A percentile compares a stretch with the other conserved stretches of the same genome.
phyloP scores from a whole-genome alignment of 2,888 invertebrate species.

The Philereme transversata region DNA sequence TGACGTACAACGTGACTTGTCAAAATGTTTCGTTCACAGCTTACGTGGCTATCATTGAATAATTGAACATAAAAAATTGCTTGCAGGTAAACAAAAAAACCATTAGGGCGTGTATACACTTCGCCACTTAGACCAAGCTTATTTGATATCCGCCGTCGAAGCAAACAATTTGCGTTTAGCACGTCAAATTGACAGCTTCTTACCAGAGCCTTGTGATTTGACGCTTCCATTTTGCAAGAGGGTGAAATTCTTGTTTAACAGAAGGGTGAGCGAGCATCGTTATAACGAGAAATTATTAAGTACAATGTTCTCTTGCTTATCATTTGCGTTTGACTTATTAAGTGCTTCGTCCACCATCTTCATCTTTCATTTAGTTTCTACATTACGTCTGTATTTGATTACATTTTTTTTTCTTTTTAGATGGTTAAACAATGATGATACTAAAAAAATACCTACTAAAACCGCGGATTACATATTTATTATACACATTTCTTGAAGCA shows the following conservation, averaged over 20 bases:
- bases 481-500: no score
- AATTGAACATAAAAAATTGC: not conserved
- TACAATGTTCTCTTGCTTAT: conserved; percentile 8
- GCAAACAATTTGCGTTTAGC: conserved; percentile 44
- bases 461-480: no score
- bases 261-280: conserved; percentile 13
- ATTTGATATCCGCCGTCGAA: conserved; percentile 46
- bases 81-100: conserved; percentile 32
- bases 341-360: not conserved
- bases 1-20: conserved; percentile 10
- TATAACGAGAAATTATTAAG: conserved; percentile 9
- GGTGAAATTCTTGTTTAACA: conserved; percentile 19
- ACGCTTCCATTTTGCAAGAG: conserved; percentile 28
- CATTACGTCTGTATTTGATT: no score
- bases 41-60: not conserved
- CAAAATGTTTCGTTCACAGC: conserved; percentile 6
- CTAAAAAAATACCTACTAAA: no score
- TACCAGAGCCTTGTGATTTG: conserved; percentile 17
- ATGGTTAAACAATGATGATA: no score
- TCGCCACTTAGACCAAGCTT: conserved; percentile 48
- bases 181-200: conserved; percentile 43
- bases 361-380: no score
- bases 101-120: conserved; percentile 42
- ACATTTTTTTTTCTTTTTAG: no score
- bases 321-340: conserved; percentile 10